Evolutionary conservation across 2,888 invertebrate genomes (phyloP), one percentile per base, ranked within the genome.

Genomic region (Microctonus aethiopoides): DNA sequence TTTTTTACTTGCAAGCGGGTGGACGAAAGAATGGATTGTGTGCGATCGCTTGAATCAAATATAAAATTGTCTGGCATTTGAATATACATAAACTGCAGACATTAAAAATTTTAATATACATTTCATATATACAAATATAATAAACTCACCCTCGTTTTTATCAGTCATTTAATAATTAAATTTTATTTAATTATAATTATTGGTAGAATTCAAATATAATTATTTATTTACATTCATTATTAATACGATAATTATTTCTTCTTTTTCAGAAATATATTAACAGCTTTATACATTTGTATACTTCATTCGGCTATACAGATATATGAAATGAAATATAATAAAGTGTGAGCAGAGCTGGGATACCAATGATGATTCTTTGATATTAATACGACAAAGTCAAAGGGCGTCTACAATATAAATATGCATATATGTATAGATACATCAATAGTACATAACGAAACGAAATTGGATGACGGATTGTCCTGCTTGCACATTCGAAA

Each of bases 381-480:
- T 46, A 46, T 20, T 46, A 16, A 16, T 16, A 46, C 16, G 16
- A 16, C 46, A 46, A 29, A 54, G 26, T 24, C 54, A 26, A 54
- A 22, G 26, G 60, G 34, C 34, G 39, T 60, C 39, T 22, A 36
- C 26, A 16, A 36, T 26, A 20, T 20, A 60, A 20, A 46, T 46
- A 46, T 46, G 16, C 16, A 10, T 10, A 36, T 36, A 16, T n/a
- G n/a, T n/a, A 36, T 26, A 20, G 10, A 46, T 46, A 46, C 16
- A 10, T 10, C 4, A 9, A 16, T 6, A 60, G 13, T 36, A 24
- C 36, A 79, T 77, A 79, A 81, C 79, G 83, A 79, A 74, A 80
- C 80, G 79, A 80, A 82, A 81, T 77, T 79, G 78, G 77, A 84
- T 84, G 84, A 84, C 84, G 78, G 84, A 84, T 84, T 82, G 83